Evolutionary conservation across 2,888 invertebrate species (phyloP).

Genomic region (Sphaerophoria taeniata): DNA sequence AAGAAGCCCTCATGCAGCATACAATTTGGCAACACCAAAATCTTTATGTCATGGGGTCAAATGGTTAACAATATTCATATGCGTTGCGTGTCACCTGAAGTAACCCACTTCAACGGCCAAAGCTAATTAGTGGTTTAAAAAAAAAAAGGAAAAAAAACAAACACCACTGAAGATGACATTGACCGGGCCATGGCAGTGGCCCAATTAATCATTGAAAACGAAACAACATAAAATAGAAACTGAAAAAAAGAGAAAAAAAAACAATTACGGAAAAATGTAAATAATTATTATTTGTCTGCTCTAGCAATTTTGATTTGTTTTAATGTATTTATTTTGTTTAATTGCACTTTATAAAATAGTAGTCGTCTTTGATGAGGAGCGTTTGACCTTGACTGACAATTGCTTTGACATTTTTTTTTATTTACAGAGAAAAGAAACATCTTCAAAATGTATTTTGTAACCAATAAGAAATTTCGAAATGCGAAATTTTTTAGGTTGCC

Average conservation of each 20-base stretch:
- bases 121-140: constrained; percentile 38
- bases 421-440: neutral
- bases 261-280: constrained; percentile 29
- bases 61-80: neutral
- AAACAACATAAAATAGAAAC: constrained; percentile 12
- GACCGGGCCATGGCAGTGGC: constrained; percentile 51
- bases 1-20: neutral
- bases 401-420: constrained; percentile 32
- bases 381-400: constrained; percentile 27
- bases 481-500: constrained; percentile 24
- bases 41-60: neutral
- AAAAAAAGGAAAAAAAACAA: neutral
- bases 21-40: neutral
- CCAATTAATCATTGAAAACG: constrained; percentile 38
- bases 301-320: constrained; percentile 20
- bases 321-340: neutral
- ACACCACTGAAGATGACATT: constrained; percentile 54
- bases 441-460: neutral
- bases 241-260: constrained; percentile 2
- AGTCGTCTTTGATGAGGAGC: constrained; percentile 15
- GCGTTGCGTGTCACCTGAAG: neutral
- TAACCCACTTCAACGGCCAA: constrained; percentile 40
- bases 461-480: constrained; percentile 8
- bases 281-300: constrained; percentile 29
- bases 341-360: constrained; percentile 16